Evolutionary conservation across 2,888 invertebrate genomes (phyloP), one percentile per base, ranked within the genome.

Genomic region (Criorhina ranunculi): DNA sequence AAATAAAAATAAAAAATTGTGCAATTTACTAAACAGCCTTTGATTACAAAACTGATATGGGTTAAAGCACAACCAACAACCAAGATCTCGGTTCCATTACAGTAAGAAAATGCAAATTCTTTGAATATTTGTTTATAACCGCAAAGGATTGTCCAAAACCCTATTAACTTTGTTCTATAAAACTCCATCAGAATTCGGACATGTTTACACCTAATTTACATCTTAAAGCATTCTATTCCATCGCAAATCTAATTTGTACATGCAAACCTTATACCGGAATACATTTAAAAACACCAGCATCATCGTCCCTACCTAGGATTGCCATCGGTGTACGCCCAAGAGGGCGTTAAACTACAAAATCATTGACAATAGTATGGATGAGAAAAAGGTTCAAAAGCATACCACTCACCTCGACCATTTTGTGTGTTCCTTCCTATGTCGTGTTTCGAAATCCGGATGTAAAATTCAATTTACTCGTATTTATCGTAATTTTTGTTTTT

Each of bases 391-490:
- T 55, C 8, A 57, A 44, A 69, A 46, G 29, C 31, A 29, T 57
- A 29, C 17, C 57, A 79, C 83, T 83, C 59, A 83, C 83, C 83
- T 79, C 79, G 49, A 62, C 73, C 83, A 83, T 83, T 73, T 79
- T 73, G 60, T 49, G 12, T 53, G 44, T 57, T 29, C 53, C 31
- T 51, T 49, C 19, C 55, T 35, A 53, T 29, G 60, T 55, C 55
- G 64, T 19, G 49, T 53, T 49, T 35, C 49, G 15, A 42, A 37
- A 67, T 72, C 67, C 78, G 72, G 78, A 82, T 78, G 66, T 66
- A 46, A 77, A 70, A 59, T 76, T 76, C 59, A 72, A 70, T 77
- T 59, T 66, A 37, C 31, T 12, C n/a, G 40, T 19, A 9, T 77
- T 24, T 24, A 4, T 24, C 24, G 2, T 19, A n/a, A 19, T 37